Base-by-base conservation (phyloP, 1,140 invertebrate genomes). In the Bombus waltoni region DNA sequence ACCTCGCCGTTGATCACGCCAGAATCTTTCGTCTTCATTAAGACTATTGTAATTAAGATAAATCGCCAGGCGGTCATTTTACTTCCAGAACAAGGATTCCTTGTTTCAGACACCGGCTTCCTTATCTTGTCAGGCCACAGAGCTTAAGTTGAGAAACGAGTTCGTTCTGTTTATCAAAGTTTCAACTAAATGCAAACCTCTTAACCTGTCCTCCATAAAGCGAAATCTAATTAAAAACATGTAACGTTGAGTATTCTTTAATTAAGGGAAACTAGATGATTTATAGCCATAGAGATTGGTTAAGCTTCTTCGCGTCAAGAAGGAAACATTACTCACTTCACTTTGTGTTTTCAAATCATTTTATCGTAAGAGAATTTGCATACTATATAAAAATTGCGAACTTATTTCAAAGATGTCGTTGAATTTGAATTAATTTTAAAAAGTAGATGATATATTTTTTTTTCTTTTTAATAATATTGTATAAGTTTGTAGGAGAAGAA, bases 21-120 rank as follows among this genome's bases (percentile, higher is more conserved):
- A 28, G 44, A 70, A 47, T 76, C 42, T 53, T 42, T 62, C 44
- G n/a, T 15, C 28, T 53, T 70, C 75, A 35, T 62, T 40, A 84
- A 79, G 57, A 65, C 35, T 62, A 85, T 62, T 71, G 72, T 40
- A 81, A 85, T 85, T 85, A 81, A 75, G 71, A 87, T 72, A 81
- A 85, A 80, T 44, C 42, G 59, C 62, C 76, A 80, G 65, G 8
- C 10, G 40, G 28, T 72, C 77, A 85, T 87, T 62, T 57, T 57
- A 25, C 44, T 71, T 13, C 44, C 53, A n/a, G 28, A 70, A 87
- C 65, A 87, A 74, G 35, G 42, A 18, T 57, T 71, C n/a, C 35
- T 70, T 85, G 85, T 83, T 75, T 18, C 40, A 42, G 5, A 38
- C 35, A 80, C 28, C 22, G 32, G 13, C 2, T 25, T 25, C n/a